Base-by-base conservation (phyloP, 53 echinoderm and acorn worm genomes). In the Zoroaster sp. region DNA sequence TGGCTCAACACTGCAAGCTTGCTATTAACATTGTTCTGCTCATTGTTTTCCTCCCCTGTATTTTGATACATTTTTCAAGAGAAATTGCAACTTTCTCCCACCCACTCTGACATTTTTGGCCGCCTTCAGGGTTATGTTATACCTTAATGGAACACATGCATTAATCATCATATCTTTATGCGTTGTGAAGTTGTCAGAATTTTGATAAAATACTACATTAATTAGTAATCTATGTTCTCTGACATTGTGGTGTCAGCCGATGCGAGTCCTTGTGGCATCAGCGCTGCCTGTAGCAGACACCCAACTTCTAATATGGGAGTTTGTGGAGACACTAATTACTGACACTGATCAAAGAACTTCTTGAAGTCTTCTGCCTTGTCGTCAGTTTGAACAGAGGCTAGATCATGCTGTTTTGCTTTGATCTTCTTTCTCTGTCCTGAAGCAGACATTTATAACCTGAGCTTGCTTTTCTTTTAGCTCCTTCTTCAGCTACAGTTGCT, bases 341-440 rank as follows among this genome's bases (percentile, higher is more conserved):
- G 87, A 14, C 73, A 87, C 38, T n/a, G n/a, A n/a, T 87, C 14
- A 12, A 73, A 53, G 54, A 87, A 87, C 45, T 52, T 70, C 14
- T 87, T 36, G 13, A 87, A 9, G 53, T 70, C 45, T 49, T 86
- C 52, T 38, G 47, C 72, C 36, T 70, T 46, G 51, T 72, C 41
- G 33, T 7, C 87, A 14, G 28, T 3, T 23, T 53, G 87, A 42
- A 87, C 49, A 87, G 51, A 31, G 11, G 30, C 28, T 36, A 87
- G 36, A 0, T 12, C 72, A 17, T 35, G 34, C 28, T 41, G 42
- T 35, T 18, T 28, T 36, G 32, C 43, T 43, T 5, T 10, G 28
- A 35, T 83, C 39, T 35, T 87, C 83, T 4, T 43, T 44, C 33
- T 87, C 87, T 21, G 46, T 14, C 36, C 47, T 46, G 15, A 5